Base-by-base conservation (phyloP, 2,888 invertebrate species). In the Cerastis leucographa region DNA sequence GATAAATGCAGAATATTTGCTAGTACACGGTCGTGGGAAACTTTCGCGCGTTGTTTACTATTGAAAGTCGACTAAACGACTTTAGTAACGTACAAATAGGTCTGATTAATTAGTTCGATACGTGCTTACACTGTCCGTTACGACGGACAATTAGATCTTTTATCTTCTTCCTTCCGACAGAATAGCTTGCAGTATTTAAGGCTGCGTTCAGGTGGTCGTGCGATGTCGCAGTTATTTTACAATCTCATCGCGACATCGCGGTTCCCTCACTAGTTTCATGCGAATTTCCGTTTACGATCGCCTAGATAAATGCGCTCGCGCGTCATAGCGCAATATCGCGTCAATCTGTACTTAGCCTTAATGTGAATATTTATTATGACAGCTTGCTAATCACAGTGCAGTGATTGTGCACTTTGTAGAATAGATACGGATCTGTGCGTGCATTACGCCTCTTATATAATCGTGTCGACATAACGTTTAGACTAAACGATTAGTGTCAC, bases 1-100 rank as follows among this genome's bases (percentile, higher is more conserved):
- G 90, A 91, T 91, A 90, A 90, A 84, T 84, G 79, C 74, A 81
- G 83, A 75, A 78, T 87, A 84, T 82, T 82, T 85, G 67, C 68
- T 75, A 61, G 75, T 79, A 80, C 75, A 76, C 73, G 78, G 81
- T 76, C 91, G 93, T 93, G 93, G 88, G 93, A 93, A 92, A 93
- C 91, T 93, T 93, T 93, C 93, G 86, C 89, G 86, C 69, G 85
- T 80, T 86, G 85, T 84, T 86, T 85, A 78, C 74, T 86, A 88
- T 87, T 87, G 89, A 89, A 90, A 88, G 87, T 85, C 84, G 74
- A 77, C 78, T 87, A 85, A 86, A 88, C 83, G 72, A 81, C 80
- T 80, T 78, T 87, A 72, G 80, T 80, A 65, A 75, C 80, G 54
- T 83, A 85, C 85, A 83, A 85, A 87, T 87, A 85, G 84, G 80